Conservation (phyloP, 2,797 vertebrate genomes). For the Chelon labrosus region DNA sequence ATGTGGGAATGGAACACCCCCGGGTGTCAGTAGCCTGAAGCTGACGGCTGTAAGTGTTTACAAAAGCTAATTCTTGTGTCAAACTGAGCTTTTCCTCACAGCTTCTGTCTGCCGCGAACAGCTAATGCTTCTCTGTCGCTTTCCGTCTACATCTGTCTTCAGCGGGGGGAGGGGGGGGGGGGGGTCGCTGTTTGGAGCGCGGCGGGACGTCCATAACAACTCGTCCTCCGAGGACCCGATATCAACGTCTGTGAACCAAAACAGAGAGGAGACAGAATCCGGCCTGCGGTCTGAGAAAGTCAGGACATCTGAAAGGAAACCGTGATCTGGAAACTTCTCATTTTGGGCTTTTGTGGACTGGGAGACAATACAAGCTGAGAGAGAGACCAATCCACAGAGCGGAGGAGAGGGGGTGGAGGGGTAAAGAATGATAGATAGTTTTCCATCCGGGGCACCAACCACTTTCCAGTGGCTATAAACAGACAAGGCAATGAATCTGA, state of each 20-base stretch:
- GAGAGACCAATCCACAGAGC: conserved; percentile 2
- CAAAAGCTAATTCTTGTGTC: conserved; percentile 61
- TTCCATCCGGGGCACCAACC: conserved; percentile 42
- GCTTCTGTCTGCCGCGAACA: conserved; percentile 53
- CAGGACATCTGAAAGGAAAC: conserved; percentile 28
- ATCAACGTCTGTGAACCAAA: conserved; percentile 39
- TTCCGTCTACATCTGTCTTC: conserved; percentile 41
- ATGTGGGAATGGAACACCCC: conserved; percentile 28
- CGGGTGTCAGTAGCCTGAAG: conserved; percentile 46
- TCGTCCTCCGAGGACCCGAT: conserved; percentile 35
- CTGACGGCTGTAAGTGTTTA: conserved; percentile 53
- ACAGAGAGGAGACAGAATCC: conserved; percentile 14
- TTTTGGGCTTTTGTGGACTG: conserved; percentile 47
- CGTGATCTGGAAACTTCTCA: conserved; percentile 50
- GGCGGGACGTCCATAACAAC: conserved; percentile 46
- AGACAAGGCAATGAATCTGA: conserved; percentile 34
- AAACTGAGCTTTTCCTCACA: conserved; percentile 51
- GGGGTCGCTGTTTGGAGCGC: conserved; percentile 14
- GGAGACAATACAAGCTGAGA: conserved; percentile 43
- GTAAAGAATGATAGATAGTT: conserved; percentile 58
- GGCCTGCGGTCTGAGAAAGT: conserved; percentile 58
- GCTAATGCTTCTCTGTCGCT: conserved; percentile 18
- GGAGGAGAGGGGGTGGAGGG: conserved; percentile 14
- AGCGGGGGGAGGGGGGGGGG: conserved; percentile 15
- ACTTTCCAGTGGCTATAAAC: conserved; percentile 63